phyloP scores from a whole-genome alignment of 1,140 invertebrate species.

The Hylaeus anthracinus region DNA sequence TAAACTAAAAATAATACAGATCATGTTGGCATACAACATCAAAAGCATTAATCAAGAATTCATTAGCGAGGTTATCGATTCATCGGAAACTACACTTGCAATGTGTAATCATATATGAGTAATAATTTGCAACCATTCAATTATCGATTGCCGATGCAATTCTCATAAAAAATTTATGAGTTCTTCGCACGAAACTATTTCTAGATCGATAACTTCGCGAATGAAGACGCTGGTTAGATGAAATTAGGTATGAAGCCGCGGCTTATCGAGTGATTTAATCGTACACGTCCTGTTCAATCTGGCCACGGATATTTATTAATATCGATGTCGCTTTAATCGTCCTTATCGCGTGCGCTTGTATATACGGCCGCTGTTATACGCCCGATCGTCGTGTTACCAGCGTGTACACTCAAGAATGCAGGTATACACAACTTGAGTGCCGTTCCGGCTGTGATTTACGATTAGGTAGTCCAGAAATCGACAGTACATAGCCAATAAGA shows the following conservation, averaged over 20 bases:
- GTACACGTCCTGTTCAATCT: not conserved
- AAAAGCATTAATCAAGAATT: too few species aligned
- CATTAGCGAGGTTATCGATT: too few species aligned
- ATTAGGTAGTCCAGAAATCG: conserved; percentile 69
- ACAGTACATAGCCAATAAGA: conserved; percentile 67
- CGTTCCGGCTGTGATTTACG: conserved; percentile 63
- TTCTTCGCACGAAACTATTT: too few species aligned
- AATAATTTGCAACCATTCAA: too few species aligned
- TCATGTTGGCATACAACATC: too few species aligned
- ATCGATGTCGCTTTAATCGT: conserved; percentile 50
- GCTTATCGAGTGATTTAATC: conserved; percentile 21
- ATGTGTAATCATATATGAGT: too few species aligned
- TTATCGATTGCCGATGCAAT: too few species aligned
- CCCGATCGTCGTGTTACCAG: conserved; percentile 54
- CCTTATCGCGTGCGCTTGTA: conserved; percentile 41
- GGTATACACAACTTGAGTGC: conserved; percentile 47
- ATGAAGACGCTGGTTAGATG: not conserved
- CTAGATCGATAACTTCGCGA: not conserved
- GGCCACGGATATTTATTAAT: conserved; percentile 44
- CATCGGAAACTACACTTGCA: too few species aligned
- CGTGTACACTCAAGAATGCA: conserved; percentile 58
- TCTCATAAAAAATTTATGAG: too few species aligned
- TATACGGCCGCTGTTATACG: conserved; percentile 32
- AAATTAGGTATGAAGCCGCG: conserved; percentile 22
- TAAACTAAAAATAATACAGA: too few species aligned